phyloP scores from a whole-genome alignment of 1,140 invertebrate genomes.

The Leucophenga varia region DNA sequence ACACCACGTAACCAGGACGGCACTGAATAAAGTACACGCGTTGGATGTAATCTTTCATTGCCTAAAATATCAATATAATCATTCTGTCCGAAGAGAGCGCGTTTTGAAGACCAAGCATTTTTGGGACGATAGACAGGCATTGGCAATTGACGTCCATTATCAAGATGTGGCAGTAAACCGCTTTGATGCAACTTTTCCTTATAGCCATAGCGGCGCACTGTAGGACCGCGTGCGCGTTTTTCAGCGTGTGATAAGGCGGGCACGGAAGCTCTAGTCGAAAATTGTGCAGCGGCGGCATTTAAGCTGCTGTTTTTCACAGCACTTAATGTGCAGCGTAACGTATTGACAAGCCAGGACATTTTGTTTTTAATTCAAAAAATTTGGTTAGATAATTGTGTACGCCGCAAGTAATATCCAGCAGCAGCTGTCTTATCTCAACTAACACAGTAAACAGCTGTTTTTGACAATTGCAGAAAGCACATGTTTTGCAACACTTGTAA shows the following conservation, averaged over 20 bases:
- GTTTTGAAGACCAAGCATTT: slow-evolving; percentile 73
- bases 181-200: slow-evolving; percentile 65
- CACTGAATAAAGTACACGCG: slow-evolving; percentile 77
- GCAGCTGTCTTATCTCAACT: too few species aligned
- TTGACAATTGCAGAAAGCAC: too few species aligned
- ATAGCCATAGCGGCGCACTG: slow-evolving; percentile 70
- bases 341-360: slow-evolving; percentile 34
- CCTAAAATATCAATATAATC: slow-evolving; percentile 96
- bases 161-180: slow-evolving; percentile 69
- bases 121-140: slow-evolving; percentile 68
- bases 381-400: slow-evolving; percentile 48
- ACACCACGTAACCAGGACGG: slow-evolving; percentile 86
- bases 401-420: slow-evolving; percentile 1
- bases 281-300: slow-evolving; percentile 55
- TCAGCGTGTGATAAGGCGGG: slow-evolving; percentile 69
- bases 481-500: too few species aligned
- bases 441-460: slow-evolving; percentile 19
- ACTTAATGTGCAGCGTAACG: slow-evolving; percentile 34
- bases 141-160: slow-evolving; percentile 59
- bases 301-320: slow-evolving; percentile 14
- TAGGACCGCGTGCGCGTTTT: slow-evolving; percentile 62
- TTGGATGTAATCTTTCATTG: slow-evolving; percentile 76
- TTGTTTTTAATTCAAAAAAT: slow-evolving; percentile 17
- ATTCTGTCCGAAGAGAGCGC: slow-evolving; percentile 90
- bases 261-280: slow-evolving; percentile 46